phyloP scores from a whole-genome alignment of 2,113 vertebrate genomes.

The Henicopernis longicauda region DNA sequence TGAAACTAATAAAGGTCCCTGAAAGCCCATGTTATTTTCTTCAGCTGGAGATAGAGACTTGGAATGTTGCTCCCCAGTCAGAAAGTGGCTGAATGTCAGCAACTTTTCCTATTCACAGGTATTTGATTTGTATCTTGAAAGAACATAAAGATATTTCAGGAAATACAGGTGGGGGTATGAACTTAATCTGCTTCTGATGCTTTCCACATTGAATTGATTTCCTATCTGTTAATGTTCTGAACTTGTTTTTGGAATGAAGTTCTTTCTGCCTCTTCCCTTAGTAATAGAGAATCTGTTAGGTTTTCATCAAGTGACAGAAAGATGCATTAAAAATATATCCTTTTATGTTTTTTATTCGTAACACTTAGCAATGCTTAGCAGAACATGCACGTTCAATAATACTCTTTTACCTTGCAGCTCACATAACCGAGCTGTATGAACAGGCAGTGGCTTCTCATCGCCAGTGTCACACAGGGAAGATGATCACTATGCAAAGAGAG shows the following conservation, averaged over 20 bases:
- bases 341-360: background rate
- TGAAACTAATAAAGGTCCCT: background rate
- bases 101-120: background rate
- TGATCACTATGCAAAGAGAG: background rate
- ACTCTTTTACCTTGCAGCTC: constrained; percentile 57
- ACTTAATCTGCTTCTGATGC: background rate
- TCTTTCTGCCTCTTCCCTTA: background rate
- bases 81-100: background rate
- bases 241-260: background rate
- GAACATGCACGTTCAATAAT: background rate
- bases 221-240: background rate
- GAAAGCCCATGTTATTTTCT: background rate
- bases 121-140: background rate
- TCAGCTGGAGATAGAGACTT: background rate
- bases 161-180: background rate
- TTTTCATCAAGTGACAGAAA: background rate
- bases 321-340: background rate
- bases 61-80: background rate
- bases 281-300: background rate
- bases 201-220: background rate
- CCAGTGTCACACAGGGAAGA: background rate
- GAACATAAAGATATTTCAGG: background rate
- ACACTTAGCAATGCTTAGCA: background rate
- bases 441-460: constrained; percentile 10
- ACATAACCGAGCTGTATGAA: constrained; percentile 56